These are phyloP conservation scores for Monopis laevigella DNA, from an alignment of 2,888 invertebrate genomes.

Conservation along the genomic window DNA sequence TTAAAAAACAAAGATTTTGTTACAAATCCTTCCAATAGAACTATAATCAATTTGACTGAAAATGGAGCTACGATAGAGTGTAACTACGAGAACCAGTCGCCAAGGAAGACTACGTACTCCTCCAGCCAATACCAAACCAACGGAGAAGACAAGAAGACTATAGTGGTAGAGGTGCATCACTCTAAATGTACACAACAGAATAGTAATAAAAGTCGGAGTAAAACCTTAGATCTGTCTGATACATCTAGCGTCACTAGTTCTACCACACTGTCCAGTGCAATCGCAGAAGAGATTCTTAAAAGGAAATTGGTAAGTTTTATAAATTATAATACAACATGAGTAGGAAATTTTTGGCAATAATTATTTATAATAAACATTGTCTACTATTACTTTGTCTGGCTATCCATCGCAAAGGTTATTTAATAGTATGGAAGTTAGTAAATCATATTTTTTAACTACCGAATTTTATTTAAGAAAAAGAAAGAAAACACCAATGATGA, in stretches of 20 bases:
- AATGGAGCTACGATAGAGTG: slow-evolving; percentile 77
- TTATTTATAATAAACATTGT: too few species aligned
- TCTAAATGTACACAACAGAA: slow-evolving; percentile 28
- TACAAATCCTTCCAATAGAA: slow-evolving; percentile 69
- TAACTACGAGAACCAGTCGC: slow-evolving; percentile 58
- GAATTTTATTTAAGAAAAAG: slow-evolving; percentile 9
- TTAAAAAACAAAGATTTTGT: slow-evolving; percentile 41
- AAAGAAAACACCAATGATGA: neutral
- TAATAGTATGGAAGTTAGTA: too few species aligned
- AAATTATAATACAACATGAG: too few species aligned
- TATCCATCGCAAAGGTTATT: too few species aligned
- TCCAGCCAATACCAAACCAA: slow-evolving; percentile 29
- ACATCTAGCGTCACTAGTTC: slow-evolving; percentile 46
- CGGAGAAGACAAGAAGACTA: slow-evolving; percentile 68
- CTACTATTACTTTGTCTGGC: too few species aligned
- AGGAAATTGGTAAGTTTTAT: slow-evolving; percentile 41
- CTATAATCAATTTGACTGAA: slow-evolving; percentile 77
- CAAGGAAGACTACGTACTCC: slow-evolving; percentile 44
- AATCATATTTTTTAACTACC: too few species aligned
- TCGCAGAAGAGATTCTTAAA: slow-evolving; percentile 56
- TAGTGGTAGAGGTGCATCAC: slow-evolving; percentile 80
- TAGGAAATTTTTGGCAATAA: too few species aligned
- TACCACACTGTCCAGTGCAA: slow-evolving; percentile 55
- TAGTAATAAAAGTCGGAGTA: neutral
- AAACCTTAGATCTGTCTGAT: slow-evolving; percentile 33